Evolutionary conservation across 2,888 invertebrate species (phyloP).

Genomic region (Drosophila emarginata): DNA sequence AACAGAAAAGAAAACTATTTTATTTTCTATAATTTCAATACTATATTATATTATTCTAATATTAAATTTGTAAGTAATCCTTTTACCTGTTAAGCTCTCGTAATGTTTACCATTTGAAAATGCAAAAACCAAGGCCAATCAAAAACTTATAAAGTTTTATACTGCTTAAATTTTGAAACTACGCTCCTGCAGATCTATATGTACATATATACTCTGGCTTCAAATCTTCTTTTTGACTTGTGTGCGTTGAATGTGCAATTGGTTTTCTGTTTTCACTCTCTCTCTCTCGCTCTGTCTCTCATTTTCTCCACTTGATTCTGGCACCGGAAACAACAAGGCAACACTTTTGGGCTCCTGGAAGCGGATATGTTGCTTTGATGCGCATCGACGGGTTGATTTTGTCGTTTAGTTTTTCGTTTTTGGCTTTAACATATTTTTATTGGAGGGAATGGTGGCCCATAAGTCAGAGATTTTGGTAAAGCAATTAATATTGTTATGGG

Average conservation of each 20-base stretch:
- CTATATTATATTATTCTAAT: no score
- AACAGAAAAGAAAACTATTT: no score
- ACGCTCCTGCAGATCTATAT: neutral
- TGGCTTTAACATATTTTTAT: slow-evolving; percentile 6
- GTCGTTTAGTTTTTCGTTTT: slow-evolving; percentile 30
- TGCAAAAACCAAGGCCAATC: no score
- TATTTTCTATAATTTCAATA: no score
- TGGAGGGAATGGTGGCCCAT: slow-evolving; percentile 13
- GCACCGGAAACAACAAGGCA: slow-evolving; percentile 63
- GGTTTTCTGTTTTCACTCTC: slow-evolving; percentile 32
- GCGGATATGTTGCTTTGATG: slow-evolving; percentile 58
- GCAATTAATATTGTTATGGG: slow-evolving; percentile 70
- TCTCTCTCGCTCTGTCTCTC: neutral
- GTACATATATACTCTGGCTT: neutral
- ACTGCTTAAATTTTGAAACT: neutral
- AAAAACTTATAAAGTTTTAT: no score
- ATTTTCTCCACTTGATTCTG: slow-evolving; percentile 23
- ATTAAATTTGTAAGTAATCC: no score
- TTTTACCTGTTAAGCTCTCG: no score
- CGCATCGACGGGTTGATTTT: slow-evolving; percentile 28
- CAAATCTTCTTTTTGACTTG: slow-evolving; percentile 8
- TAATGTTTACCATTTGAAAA: no score
- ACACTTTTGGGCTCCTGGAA: slow-evolving; percentile 44
- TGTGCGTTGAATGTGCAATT: slow-evolving; percentile 47
- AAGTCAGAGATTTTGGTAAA: slow-evolving; percentile 52